A percentile compares a stretch with the other conserved stretches of the same genome.
These are phyloP conservation scores for Physella acuta DNA, from an alignment of 1,140 invertebrate genomes.

Conservation along the genomic window DNA sequence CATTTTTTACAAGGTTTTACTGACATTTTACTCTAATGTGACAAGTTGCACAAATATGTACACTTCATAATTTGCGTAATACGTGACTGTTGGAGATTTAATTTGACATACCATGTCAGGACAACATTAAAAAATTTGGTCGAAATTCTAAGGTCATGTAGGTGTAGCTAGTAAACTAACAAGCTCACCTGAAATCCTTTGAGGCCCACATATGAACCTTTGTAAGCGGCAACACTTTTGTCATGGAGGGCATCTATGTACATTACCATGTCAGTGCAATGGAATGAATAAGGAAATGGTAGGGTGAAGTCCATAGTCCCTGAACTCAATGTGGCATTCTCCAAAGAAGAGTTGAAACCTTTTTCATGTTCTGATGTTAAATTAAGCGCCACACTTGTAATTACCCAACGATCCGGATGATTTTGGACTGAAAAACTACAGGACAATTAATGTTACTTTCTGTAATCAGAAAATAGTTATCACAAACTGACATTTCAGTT, in stretches of 20 bases:
- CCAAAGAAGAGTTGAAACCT: neutral
- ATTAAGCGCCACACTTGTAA: neutral
- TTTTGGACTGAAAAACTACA: too few relatives aligned
- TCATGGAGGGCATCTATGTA: neutral
- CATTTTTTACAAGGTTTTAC: too few relatives aligned
- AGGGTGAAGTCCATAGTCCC: conserved; percentile 11
- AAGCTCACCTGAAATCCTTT: conserved; percentile 29
- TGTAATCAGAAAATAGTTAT: neutral
- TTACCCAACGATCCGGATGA: conserved; percentile 14
- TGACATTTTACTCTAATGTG: too few relatives aligned
- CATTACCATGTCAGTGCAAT: conserved; percentile 28
- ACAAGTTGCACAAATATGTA: too few relatives aligned
- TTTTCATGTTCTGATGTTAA: neutral
- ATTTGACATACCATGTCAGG: too few relatives aligned
- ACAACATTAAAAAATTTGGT: too few relatives aligned
- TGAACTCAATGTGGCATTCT: conserved; percentile 7
- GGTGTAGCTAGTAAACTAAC: too few relatives aligned
- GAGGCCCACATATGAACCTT: conserved; percentile 3
- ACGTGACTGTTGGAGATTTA: too few relatives aligned
- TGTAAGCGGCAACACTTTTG: neutral
- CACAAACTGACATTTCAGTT: neutral
- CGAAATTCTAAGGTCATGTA: too few relatives aligned
- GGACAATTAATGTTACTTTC: neutral
- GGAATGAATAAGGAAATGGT: conserved; percentile 30
- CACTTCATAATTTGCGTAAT: too few relatives aligned